Percentiles rank a stretch among this genome's conserved stretches.
Conservation (phyloP, 1,140 invertebrate species). For the Drosophila hydei region DNA sequence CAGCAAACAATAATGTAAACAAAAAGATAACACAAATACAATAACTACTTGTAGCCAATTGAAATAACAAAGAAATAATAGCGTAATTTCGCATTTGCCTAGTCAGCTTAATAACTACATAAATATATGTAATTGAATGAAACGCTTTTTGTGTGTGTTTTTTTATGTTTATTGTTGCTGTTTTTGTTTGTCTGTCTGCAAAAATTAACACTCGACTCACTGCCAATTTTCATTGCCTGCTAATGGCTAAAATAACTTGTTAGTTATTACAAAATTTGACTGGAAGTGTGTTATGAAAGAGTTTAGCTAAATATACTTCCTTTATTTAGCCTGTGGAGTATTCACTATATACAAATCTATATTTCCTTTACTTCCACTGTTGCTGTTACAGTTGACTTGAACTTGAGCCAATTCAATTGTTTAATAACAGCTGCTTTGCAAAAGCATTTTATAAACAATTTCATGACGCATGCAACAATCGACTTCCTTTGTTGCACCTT, state of each 20-base stretch:
- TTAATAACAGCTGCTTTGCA: slow-evolving; percentile 8
- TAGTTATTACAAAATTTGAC: slow-evolving; percentile 20
- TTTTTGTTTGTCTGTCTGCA: slow-evolving; percentile 26
- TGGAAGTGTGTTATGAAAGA: slow-evolving; percentile 17
- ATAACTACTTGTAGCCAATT: slow-evolving; percentile 4
- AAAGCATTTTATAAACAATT: slow-evolving; percentile 3
- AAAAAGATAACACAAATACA: slow-evolving; percentile 23
- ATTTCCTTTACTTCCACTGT: neutral
- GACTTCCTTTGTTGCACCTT: slow-evolving; percentile 48
- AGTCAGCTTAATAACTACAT: slow-evolving; percentile 30
- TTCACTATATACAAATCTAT: neutral
- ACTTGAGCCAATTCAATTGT: slow-evolving; percentile 32
- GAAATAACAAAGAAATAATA: slow-evolving; percentile 1
- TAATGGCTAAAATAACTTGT: slow-evolving; percentile 15
- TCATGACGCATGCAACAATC: slow-evolving; percentile 24
- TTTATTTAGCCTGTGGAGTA: slow-evolving; percentile 9
- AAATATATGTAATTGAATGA: slow-evolving; percentile 25
- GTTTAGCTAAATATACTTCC: slow-evolving; percentile 8
- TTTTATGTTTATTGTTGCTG: slow-evolving; percentile 20
- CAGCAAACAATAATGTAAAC: slow-evolving; percentile 25
- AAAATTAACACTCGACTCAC: slow-evolving; percentile 65
- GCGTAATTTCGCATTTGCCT: slow-evolving; percentile 32
- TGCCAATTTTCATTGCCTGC: slow-evolving; percentile 27
- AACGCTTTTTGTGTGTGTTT: slow-evolving; percentile 8
- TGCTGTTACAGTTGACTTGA: slow-evolving; percentile 28